These are phyloP conservation scores for Axis porcinus DNA, from an alignment of 2,113 vertebrate genomes.

Conservation along the genomic window DNA sequence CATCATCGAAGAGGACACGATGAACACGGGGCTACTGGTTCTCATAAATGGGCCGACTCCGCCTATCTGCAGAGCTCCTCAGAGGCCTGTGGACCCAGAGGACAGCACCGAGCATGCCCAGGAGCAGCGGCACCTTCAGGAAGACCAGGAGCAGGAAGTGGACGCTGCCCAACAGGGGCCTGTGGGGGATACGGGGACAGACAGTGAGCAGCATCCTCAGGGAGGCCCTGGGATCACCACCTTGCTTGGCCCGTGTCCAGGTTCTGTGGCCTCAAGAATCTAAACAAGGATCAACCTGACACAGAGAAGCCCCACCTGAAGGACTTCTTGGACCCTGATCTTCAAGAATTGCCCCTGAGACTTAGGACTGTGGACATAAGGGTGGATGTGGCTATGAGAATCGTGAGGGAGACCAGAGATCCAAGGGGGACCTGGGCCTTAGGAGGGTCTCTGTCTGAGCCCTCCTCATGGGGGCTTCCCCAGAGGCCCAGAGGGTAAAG, in stretches of 20 bases:
- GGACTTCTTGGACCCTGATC: not conserved
- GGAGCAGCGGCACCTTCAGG: slow-evolving; percentile 26
- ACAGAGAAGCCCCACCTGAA: no score
- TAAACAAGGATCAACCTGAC: no score
- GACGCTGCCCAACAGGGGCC: not conserved
- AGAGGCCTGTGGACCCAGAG: slow-evolving; percentile 37
- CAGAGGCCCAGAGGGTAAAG: not conserved
- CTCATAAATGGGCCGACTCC: rapidly evolving
- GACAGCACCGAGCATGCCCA: not conserved
- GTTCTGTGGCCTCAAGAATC: not conserved
- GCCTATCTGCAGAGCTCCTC: rapidly evolving
- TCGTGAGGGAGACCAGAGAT: not conserved
- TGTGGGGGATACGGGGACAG: not conserved
- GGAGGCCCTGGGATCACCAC: rapidly evolving
- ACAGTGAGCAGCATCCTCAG: not conserved
- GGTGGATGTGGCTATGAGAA: rapidly evolving
- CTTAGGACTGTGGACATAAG: not conserved
- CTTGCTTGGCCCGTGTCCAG: not conserved
- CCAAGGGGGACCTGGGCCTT: rapidly evolving
- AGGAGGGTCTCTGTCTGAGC: not conserved
- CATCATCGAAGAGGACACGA: not conserved
- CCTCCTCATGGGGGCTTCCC: no score
- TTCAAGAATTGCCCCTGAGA: not conserved
- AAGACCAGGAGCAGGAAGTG: slow-evolving; percentile 25
- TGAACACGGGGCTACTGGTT: not conserved